phyloP scores from a whole-genome alignment of 30 jellyfish, hydroid and myxozoan species.

The Chironex yamaguchii region DNA sequence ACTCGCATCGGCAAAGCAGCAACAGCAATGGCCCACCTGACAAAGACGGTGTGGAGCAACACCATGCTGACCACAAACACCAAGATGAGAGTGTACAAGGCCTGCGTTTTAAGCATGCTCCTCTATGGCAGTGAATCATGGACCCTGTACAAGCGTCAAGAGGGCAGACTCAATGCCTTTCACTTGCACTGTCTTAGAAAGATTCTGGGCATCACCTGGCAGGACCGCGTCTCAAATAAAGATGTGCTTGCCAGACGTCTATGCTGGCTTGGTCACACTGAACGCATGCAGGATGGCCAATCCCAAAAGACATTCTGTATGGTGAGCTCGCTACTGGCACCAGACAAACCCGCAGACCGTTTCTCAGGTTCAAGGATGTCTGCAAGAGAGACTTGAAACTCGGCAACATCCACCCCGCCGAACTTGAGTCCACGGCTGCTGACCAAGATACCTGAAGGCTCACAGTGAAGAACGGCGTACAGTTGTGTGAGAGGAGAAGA shows the following conservation, averaged over 20 bases:
- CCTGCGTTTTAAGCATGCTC: neutral
- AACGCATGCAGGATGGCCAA: neutral
- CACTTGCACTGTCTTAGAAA: too few species aligned
- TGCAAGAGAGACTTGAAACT: too few species aligned
- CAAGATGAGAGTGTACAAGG: slow-evolving; percentile 6
- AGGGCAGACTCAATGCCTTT: too few species aligned
- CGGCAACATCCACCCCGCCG: too few species aligned
- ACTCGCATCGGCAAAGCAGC: too few species aligned
- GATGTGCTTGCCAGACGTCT: neutral
- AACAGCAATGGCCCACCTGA: neutral
- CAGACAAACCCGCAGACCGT: too few species aligned
- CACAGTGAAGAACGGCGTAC: too few species aligned
- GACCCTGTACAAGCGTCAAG: neutral
- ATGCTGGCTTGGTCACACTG: slow-evolving; percentile 3
- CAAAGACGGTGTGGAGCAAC: neutral
- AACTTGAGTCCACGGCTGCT: too few species aligned
- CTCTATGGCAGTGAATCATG: slow-evolving; percentile 15
- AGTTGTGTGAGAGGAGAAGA: too few species aligned
- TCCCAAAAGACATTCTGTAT: neutral
- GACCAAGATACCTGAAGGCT: too few species aligned
- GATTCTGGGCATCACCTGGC: neutral
- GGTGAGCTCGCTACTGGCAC: slow-evolving; percentile 9
- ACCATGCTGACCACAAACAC: neutral
- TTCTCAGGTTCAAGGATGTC: too few species aligned
- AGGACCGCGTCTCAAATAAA: neutral